Conservation (phyloP, 2,797 vertebrate genomes). For the Labroides dimidiatus region DNA sequence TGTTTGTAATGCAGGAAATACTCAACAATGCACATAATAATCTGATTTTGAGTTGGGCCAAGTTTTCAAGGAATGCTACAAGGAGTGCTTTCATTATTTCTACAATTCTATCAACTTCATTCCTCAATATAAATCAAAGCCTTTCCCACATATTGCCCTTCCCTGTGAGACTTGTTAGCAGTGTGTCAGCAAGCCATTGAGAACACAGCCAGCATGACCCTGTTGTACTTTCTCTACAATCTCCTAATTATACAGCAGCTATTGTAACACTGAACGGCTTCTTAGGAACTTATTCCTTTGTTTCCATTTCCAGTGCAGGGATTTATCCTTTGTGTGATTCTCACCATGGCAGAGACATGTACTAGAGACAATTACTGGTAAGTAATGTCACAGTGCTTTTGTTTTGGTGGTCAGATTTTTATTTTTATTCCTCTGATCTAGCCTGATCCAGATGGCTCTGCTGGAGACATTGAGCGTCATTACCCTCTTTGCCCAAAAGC, state of each 20-base stretch:
- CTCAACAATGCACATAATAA: slow-evolving; percentile 15
- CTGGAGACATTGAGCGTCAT: slow-evolving; percentile 39
- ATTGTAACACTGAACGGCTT: not conserved
- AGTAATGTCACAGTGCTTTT: slow-evolving; percentile 10
- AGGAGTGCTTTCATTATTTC: not conserved
- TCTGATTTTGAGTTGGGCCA: slow-evolving; percentile 6
- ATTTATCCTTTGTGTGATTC: not conserved
- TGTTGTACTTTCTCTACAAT: slow-evolving; percentile 10
- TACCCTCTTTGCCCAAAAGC: slow-evolving; percentile 27
- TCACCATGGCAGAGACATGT: not conserved
- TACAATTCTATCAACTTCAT: slow-evolving; percentile 13
- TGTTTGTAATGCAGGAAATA: slow-evolving; percentile 20
- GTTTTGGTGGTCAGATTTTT: not conserved
- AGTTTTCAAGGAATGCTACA: slow-evolving; percentile 4
- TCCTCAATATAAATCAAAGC: slow-evolving; percentile 4
- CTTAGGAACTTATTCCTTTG: not conserved
- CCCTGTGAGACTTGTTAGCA: not conserved
- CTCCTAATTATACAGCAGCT: slow-evolving; percentile 6
- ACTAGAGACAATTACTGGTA: slow-evolving; percentile 17
- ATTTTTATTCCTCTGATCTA: slow-evolving; percentile 22
- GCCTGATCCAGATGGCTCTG: slow-evolving; percentile 18
- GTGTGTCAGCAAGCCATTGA: slow-evolving; percentile 25
- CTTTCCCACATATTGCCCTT: not conserved
- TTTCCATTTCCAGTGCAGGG: not conserved
- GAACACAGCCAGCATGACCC: slow-evolving; percentile 2